Conservation (phyloP, 2,888 invertebrate genomes). For the Schrankia costaestrigalis region DNA sequence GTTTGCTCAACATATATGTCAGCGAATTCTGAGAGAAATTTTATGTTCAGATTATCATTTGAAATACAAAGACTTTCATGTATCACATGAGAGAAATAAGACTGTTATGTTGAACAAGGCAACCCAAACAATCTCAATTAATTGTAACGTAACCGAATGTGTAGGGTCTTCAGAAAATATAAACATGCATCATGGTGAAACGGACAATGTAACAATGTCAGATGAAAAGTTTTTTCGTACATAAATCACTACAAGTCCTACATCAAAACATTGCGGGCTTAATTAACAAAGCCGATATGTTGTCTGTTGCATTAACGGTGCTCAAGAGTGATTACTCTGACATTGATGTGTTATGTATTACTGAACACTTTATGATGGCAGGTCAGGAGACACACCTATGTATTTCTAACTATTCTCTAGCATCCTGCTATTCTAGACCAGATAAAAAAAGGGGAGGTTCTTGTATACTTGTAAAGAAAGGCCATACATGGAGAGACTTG, state of each 20-base stretch:
- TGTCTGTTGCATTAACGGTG: constrained; percentile 7
- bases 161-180: too few relatives aligned
- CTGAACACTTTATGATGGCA: constrained; percentile 8
- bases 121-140: too few relatives aligned
- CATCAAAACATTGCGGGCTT: constrained; percentile 13
- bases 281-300: constrained; percentile 5
- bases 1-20: too few relatives aligned
- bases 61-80: too few relatives aligned
- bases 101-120: too few relatives aligned
- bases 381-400: constrained; percentile 6
- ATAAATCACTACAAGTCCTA: constrained; percentile 4
- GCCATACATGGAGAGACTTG: not conserved
- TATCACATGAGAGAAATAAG: too few relatives aligned
- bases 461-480: constrained; percentile 5
- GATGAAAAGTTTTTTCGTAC: constrained; percentile 4
- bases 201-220: too few relatives aligned
- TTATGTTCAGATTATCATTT: too few relatives aligned
- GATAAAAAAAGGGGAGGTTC: constrained; percentile 10
- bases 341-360: constrained; percentile 12
- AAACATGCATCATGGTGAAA: too few relatives aligned
- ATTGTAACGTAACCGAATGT: too few relatives aligned
- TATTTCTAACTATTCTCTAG: constrained; percentile 4
- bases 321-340: not conserved
- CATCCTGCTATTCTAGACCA: constrained; percentile 3
- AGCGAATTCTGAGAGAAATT: too few relatives aligned